Evolutionary conservation across 2,888 invertebrate species (phyloP).

Genomic region (Carabus problematicus): DNA sequence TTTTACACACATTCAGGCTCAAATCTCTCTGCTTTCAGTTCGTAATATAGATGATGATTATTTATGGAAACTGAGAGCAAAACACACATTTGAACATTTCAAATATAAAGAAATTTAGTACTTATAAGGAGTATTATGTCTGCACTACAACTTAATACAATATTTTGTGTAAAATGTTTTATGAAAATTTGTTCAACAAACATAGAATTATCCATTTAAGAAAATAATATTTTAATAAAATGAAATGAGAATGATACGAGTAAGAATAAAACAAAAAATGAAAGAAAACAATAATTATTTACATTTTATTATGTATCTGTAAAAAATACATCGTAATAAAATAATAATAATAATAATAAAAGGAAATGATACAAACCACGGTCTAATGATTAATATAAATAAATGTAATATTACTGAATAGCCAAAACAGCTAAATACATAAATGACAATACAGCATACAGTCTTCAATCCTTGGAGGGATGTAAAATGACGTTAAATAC

Average conservation of each 20-base stretch:
- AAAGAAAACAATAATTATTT: slow-evolving; percentile 37
- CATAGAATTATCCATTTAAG: background rate
- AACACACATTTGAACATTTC: slow-evolving; percentile 40
- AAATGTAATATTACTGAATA: slow-evolving; percentile 37
- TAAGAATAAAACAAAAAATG: slow-evolving; percentile 25
- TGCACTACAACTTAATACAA: slow-evolving; percentile 38
- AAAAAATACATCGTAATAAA: slow-evolving; percentile 39
- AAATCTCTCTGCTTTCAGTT: slow-evolving; percentile 40
- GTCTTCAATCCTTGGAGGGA: slow-evolving; percentile 55
- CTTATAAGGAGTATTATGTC: slow-evolving; percentile 27
- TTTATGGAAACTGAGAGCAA: slow-evolving; percentile 37
- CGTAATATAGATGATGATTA: slow-evolving; percentile 35
- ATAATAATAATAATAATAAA: slow-evolving; percentile 35
- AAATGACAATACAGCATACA: slow-evolving; percentile 50
- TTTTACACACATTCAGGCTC: slow-evolving; percentile 42
- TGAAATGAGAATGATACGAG: slow-evolving; percentile 20
- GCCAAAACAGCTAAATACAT: slow-evolving; percentile 40
- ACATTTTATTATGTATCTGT: slow-evolving; percentile 41
- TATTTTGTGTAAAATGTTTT: background rate
- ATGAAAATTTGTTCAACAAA: background rate
- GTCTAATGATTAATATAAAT: slow-evolving; percentile 30
- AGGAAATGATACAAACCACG: slow-evolving; percentile 42
- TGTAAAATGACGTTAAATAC: slow-evolving; percentile 50
- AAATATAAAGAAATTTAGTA: slow-evolving; percentile 41
- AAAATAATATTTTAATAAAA: slow-evolving; percentile 4